Percentiles rank a stretch among this genome's conserved stretches.
Evolutionary conservation across 2,113 vertebrate genomes (phyloP).

Genomic region (Petroica traversi): DNA sequence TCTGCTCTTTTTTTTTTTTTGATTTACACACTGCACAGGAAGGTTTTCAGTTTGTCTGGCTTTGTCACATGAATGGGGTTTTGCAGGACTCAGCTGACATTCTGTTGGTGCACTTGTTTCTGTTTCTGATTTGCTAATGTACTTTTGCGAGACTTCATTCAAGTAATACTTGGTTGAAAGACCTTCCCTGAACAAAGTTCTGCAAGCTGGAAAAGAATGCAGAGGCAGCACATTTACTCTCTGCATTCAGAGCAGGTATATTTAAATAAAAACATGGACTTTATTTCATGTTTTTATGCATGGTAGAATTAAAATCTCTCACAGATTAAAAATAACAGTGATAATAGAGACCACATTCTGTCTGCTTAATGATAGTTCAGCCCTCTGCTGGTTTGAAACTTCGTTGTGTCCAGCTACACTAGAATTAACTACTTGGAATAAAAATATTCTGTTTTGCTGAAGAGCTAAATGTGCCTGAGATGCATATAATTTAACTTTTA

Average conservation of each 20-base stretch:
- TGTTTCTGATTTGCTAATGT: background rate
- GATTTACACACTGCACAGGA: background rate
- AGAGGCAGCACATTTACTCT: background rate
- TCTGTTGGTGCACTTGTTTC: background rate
- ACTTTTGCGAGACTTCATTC: background rate
- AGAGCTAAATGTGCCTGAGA: constrained; percentile 74
- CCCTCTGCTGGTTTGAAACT: background rate
- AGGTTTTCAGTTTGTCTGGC: background rate
- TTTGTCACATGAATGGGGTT: background rate
- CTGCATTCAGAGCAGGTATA: background rate
- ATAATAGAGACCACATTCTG: background rate
- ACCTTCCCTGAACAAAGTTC: background rate
- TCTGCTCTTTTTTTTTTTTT: background rate
- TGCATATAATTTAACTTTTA: constrained; percentile 75
- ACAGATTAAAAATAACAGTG: background rate
- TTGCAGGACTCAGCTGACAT: background rate
- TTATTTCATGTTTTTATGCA: background rate
- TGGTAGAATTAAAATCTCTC: background rate
- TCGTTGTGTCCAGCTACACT: background rate
- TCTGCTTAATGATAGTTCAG: background rate
- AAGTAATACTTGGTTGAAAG: background rate
- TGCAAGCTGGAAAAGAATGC: background rate
- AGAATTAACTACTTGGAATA: background rate
- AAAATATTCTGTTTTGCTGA: background rate
- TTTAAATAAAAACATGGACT: background rate